These are phyloP conservation scores for Chroicocephalus ridibundus DNA, from an alignment of 2,113 vertebrate genomes.

Conservation along the genomic window DNA sequence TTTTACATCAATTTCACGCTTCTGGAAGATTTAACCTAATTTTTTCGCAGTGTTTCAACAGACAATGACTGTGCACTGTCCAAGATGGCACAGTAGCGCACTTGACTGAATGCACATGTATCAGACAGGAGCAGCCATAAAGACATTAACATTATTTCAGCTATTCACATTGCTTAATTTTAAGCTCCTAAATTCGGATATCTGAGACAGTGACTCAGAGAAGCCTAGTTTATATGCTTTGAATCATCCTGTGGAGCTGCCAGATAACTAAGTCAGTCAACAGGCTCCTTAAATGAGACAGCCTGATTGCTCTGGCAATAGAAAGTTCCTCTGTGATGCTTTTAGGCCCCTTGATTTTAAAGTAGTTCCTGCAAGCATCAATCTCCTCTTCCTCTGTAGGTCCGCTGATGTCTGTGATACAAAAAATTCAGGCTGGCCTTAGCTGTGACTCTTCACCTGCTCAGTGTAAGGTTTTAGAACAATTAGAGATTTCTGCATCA, in stretches of 20 bases:
- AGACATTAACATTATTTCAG: background rate
- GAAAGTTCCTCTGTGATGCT: background rate
- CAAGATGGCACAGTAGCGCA: background rate
- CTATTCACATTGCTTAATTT: background rate
- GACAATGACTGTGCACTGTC: background rate
- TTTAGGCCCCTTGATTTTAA: background rate
- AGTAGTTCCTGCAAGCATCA: background rate
- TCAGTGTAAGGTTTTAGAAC: background rate
- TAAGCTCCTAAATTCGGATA: background rate
- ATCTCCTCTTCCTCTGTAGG: background rate
- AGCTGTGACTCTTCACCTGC: background rate
- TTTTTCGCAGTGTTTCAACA: background rate
- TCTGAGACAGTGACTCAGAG: background rate
- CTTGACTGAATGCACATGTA: background rate
- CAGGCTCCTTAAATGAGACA: background rate
- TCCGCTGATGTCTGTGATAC: background rate
- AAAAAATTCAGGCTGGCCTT: background rate
- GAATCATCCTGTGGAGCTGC: background rate
- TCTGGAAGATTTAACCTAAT: background rate
- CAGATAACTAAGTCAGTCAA: background rate
- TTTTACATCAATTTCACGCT: background rate
- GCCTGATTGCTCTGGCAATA: background rate
- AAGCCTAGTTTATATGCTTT: background rate
- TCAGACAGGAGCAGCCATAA: background rate
- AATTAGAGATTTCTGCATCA: background rate